Conservation (phyloP, 2,888 invertebrate genomes). For the Syrphus vitripennis region DNA sequence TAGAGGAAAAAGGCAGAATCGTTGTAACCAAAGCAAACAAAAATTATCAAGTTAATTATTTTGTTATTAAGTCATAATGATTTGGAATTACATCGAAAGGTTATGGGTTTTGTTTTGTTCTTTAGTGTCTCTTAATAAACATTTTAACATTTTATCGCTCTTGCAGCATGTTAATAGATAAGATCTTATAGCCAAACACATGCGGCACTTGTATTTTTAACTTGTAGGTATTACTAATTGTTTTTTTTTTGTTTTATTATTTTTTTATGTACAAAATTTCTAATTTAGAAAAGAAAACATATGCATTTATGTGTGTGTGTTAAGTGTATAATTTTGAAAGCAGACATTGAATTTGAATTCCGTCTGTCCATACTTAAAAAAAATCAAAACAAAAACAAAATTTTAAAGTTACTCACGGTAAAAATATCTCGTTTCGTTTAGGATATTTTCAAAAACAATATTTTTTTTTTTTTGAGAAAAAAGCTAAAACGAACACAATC, state of each 20-base stretch:
- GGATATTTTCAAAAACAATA: conserved; percentile 3
- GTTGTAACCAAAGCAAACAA: conserved; percentile 33
- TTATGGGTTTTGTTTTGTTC: conserved; percentile 14
- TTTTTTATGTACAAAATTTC: conserved; percentile 64
- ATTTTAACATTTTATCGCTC: conserved; percentile 11
- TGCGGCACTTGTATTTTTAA: conserved; percentile 34
- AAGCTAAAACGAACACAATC: conserved; percentile 73
- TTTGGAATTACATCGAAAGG: conserved; percentile 41
- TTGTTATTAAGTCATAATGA: conserved; percentile 30
- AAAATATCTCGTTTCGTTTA: conserved; percentile 17
- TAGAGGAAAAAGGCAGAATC: neutral
- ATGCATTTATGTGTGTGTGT: conserved; percentile 34
- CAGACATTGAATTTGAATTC: conserved; percentile 23
- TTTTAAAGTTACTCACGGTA: conserved; percentile 6
- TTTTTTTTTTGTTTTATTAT: conserved; percentile 21
- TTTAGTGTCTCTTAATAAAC: conserved; percentile 23
- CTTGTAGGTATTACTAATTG: conserved; percentile 21
- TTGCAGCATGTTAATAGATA: conserved; percentile 10
- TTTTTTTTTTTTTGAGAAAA: conserved; percentile 29
- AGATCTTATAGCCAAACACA: conserved; percentile 40
- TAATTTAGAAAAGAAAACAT: conserved; percentile 66
- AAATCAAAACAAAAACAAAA: neutral
- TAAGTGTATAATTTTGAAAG: neutral
- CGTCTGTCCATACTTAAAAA: conserved; percentile 3
- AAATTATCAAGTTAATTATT: conserved; percentile 1